Percentiles rank a stretch among this genome's conserved stretches.
Conservation (phyloP, 2,888 invertebrate genomes). For the Ctenicera cuprea region DNA sequence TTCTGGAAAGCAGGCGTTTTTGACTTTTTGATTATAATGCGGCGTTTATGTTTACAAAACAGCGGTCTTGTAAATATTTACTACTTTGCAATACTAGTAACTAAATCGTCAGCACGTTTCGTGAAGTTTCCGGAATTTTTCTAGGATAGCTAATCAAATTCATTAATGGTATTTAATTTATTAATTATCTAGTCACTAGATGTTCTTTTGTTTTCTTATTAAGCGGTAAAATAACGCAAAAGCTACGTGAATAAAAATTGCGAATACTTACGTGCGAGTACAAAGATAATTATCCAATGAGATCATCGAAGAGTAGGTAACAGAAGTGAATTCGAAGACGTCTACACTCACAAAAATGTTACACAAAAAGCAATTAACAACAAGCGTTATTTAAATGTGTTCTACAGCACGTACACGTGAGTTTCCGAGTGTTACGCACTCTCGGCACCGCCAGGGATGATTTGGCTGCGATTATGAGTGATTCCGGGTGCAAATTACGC, state of each 20-base stretch:
- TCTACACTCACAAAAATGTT: slow-evolving; percentile 68
- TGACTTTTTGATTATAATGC: slow-evolving; percentile 21
- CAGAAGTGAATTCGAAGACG: slow-evolving; percentile 58
- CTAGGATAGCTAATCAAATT: neutral
- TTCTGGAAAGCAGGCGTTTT: slow-evolving; percentile 14
- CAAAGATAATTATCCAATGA: slow-evolving; percentile 59
- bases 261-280: slow-evolving; percentile 58
- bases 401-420: slow-evolving; percentile 66
- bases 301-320: slow-evolving; percentile 58
- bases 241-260: neutral
- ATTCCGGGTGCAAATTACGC: slow-evolving; percentile 60
- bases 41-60: slow-evolving; percentile 18
- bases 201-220: too few species aligned
- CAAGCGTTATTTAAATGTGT: slow-evolving; percentile 58
- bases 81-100: neutral
- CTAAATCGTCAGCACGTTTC: neutral
- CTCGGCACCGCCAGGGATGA: slow-evolving; percentile 62
- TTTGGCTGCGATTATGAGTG: slow-evolving; percentile 62
- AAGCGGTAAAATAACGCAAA: neutral
- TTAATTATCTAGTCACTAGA: too few species aligned
- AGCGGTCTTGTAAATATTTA: slow-evolving; percentile 20
- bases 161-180: neutral
- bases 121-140: neutral
- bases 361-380: slow-evolving; percentile 67
- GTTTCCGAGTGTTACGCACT: slow-evolving; percentile 63